Percentiles rank a stretch among this genome's conserved stretches.
These are phyloP conservation scores for Amphipyra berbera DNA, from an alignment of 2,888 invertebrate species.

Conservation along the genomic window DNA sequence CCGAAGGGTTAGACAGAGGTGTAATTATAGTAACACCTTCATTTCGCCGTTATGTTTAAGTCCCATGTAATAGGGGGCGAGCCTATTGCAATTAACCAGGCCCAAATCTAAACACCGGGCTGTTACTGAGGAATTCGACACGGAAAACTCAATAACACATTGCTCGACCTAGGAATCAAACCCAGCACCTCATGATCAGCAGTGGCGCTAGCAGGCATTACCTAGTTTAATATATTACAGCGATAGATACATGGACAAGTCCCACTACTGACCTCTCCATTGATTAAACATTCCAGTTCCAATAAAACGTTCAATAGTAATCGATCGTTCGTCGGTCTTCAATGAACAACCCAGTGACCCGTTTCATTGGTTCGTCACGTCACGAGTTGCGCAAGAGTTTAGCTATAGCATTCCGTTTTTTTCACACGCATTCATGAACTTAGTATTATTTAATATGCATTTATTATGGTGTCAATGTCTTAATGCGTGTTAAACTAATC, in stretches of 20 bases:
- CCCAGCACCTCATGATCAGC: no score
- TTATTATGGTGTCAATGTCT: not conserved
- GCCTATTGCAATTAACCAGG: no score
- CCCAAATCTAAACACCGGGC: no score
- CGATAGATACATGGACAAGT: not conserved
- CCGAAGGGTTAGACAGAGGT: no score
- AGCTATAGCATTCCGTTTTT: slow-evolving; percentile 41
- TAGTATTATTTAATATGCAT: slow-evolving; percentile 3
- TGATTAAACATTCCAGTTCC: slow-evolving; percentile 11
- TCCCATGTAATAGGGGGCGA: no score
- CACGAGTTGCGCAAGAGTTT: slow-evolving; percentile 48
- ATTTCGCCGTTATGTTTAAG: no score
- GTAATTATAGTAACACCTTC: no score
- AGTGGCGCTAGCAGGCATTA: no score
- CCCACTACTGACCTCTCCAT: slow-evolving; percentile 14
- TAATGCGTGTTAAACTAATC: not conserved
- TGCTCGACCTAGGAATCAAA: no score
- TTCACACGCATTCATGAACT: slow-evolving; percentile 11
- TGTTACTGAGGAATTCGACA: no score
- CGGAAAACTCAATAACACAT: no score
- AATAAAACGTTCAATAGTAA: slow-evolving; percentile 22
- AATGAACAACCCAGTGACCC: slow-evolving; percentile 46
- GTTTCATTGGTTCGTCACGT: slow-evolving; percentile 17
- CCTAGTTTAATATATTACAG: no score
- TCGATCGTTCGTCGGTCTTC: slow-evolving; percentile 28